Percentiles rank a stretch among this genome's conserved stretches.
Conservation (phyloP, 2,888 invertebrate species). For the Latheticus oryzae region DNA sequence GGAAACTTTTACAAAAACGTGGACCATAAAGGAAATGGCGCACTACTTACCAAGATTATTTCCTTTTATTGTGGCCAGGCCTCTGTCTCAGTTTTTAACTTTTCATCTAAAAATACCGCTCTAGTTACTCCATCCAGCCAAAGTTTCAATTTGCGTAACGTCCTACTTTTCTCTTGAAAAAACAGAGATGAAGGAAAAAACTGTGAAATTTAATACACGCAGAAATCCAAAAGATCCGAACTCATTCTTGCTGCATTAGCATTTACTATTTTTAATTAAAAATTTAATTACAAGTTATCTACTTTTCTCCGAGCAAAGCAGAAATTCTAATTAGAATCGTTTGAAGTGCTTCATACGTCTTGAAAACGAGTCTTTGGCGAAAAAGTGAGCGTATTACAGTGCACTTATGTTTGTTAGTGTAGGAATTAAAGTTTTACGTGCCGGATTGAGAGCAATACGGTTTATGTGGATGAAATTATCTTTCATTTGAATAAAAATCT, state of each 20-base stretch:
- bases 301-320: conserved; percentile 24
- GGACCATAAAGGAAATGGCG: conserved; percentile 33
- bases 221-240: conserved; percentile 6
- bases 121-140: background rate
- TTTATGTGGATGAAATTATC: conserved; percentile 7
- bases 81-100: conserved; percentile 33
- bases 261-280: conserved; percentile 36
- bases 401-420: conserved; percentile 19
- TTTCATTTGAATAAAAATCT: conserved; percentile 26
- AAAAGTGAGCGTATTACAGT: background rate
- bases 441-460: conserved; percentile 3
- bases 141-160: conserved; percentile 22
- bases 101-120: conserved; percentile 25
- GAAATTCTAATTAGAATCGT: conserved; percentile 30
- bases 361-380: background rate
- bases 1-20: conserved; percentile 29
- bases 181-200: conserved; percentile 6
- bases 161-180: background rate
- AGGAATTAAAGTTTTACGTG: conserved; percentile 12
- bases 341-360: conserved; percentile 16
- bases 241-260: conserved; percentile 24
- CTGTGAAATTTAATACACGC: background rate
- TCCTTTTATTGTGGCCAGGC: conserved; percentile 29
- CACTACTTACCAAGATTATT: conserved; percentile 38
- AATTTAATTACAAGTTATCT: conserved; percentile 32